Evolutionary conservation across 2,888 invertebrate genomes (phyloP).

Genomic region (Mimas tiliae): DNA sequence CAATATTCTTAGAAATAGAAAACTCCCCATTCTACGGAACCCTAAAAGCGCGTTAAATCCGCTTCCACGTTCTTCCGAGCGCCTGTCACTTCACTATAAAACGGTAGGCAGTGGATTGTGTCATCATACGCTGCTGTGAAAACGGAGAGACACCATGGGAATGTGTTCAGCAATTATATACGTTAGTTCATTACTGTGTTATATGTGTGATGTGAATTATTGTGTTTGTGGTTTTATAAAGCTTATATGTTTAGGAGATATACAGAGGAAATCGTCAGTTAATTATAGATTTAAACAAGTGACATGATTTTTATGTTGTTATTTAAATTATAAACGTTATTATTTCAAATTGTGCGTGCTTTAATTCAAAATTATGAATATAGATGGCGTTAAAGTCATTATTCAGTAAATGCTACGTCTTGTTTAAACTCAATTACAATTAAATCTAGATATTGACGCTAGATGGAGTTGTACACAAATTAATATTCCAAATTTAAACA

Average conservation of each 20-base stretch:
- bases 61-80: constrained; percentile 34
- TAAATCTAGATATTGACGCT: neutral
- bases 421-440: too few relatives aligned
- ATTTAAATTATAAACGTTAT: too few relatives aligned
- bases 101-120: constrained; percentile 57
- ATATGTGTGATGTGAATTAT: constrained; percentile 30
- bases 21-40: constrained; percentile 35
- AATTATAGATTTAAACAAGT: neutral
- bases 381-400: neutral
- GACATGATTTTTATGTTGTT: neutral
- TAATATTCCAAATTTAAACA: too few relatives aligned
- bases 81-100: constrained; percentile 74
- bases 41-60: constrained; percentile 41
- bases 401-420: neutral
- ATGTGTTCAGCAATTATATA: constrained; percentile 70
- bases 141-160: constrained; percentile 56
- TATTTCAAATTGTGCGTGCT: neutral
- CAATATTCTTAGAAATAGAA: neutral
- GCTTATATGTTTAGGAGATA: neutral
- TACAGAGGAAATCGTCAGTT: too few relatives aligned
- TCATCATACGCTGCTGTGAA: constrained; percentile 64
- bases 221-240: constrained; percentile 28
- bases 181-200: constrained; percentile 66
- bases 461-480: neutral
- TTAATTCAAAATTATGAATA: constrained; percentile 4